phyloP scores from a whole-genome alignment of 2,113 vertebrate species.

The Chionomys nivalis region DNA sequence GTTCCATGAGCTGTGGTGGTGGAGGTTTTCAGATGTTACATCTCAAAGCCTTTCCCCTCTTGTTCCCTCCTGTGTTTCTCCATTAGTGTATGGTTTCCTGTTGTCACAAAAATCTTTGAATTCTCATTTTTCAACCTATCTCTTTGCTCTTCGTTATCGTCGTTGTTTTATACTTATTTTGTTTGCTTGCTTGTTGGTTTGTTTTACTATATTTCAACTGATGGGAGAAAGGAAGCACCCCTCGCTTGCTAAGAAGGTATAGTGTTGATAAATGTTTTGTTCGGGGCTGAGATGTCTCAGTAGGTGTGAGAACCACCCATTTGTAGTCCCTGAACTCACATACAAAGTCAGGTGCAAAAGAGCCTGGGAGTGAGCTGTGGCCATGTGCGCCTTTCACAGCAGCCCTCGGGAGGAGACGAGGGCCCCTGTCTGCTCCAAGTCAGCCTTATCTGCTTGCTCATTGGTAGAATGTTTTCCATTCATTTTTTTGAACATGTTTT shows the following conservation, averaged over 20 bases:
- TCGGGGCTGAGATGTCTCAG: neutral
- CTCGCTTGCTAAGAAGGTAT: neutral
- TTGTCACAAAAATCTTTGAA: neutral
- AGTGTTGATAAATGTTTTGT: neutral
- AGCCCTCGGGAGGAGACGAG: no score
- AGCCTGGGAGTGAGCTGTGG: neutral
- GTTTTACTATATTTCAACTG: neutral
- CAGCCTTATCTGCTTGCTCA: neutral
- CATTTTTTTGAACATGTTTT: neutral
- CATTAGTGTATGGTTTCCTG: rapidly evolving
- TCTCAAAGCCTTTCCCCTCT: neutral
- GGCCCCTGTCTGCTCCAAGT: neutral
- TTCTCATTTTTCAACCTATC: neutral
- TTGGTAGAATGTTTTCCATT: neutral
- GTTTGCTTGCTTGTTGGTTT: neutral
- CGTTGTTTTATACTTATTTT: neutral
- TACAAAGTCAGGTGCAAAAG: neutral
- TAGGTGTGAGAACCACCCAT: neutral
- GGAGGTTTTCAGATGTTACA: neutral
- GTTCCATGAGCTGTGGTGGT: neutral
- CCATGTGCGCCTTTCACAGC: no score
- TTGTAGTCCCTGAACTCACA: no score
- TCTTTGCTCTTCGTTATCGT: neutral
- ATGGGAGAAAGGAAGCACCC: neutral
- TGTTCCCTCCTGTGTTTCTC: neutral